Evolutionary conservation across 2,113 vertebrate species (phyloP).

Genomic region (Sigmodon hispidus): DNA sequence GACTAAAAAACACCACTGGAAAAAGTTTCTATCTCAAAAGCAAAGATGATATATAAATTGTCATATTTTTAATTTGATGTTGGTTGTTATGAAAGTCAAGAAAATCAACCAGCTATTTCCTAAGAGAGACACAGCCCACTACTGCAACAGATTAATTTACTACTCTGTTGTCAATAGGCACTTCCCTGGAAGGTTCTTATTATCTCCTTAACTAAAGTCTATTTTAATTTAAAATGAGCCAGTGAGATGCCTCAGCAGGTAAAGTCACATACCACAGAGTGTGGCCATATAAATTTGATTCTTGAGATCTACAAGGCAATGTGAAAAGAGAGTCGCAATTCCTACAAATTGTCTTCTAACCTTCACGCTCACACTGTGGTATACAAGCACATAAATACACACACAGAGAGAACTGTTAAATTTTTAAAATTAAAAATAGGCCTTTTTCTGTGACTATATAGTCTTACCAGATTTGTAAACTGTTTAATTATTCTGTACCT

Average conservation of each 20-base stretch:
- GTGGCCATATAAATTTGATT: background rate
- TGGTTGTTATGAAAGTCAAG: constrained; percentile 29
- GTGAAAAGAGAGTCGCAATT: background rate
- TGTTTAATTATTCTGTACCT: constrained; percentile 33
- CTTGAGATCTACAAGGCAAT: background rate
- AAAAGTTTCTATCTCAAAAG: background rate
- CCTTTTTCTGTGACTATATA: background rate
- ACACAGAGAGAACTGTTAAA: background rate
- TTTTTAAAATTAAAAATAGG: constrained; percentile 1
- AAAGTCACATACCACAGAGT: background rate
- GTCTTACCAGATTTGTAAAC: background rate
- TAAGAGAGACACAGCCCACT: background rate
- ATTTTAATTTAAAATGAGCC: constrained; percentile 10
- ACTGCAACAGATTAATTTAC: background rate
- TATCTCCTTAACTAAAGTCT: background rate
- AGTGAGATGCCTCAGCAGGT: background rate
- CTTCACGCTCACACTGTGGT: background rate
- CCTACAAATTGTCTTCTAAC: background rate
- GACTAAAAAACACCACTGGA: background rate
- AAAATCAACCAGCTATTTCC: background rate
- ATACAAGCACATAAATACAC: background rate
- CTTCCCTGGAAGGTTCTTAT: background rate
- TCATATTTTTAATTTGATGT: constrained; percentile 2
- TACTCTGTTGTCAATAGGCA: background rate
- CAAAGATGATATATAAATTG: background rate